Percentiles rank a stretch among this genome's conserved stretches.
Conservation (phyloP, 2,113 vertebrate species). For the Xenotilapia longispinis region DNA sequence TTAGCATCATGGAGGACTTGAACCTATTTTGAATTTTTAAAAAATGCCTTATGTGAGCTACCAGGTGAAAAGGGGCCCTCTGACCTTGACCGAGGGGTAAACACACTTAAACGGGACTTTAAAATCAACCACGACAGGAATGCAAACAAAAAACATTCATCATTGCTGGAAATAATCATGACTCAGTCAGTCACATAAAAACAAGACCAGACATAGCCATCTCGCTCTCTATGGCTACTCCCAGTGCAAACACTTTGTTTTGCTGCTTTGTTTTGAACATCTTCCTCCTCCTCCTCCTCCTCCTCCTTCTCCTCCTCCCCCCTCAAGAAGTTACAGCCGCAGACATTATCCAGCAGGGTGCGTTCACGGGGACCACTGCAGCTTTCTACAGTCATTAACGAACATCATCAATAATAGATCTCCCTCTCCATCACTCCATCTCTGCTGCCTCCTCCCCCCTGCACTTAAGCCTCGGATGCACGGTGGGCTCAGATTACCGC, state of each 20-base stretch:
- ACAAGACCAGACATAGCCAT: neutral
- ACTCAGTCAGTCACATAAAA: neutral
- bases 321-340: slow-evolving; percentile 14
- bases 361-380: slow-evolving; percentile 44
- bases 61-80: neutral
- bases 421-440: slow-evolving; percentile 59
- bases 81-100: neutral
- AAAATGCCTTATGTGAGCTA: neutral
- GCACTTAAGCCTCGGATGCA: slow-evolving; percentile 67
- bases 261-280: slow-evolving; percentile 26
- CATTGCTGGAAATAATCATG: neutral
- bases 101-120: neutral
- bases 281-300: neutral
- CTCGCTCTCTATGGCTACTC: neutral
- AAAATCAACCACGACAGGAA: neutral
- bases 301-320: neutral
- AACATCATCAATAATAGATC: slow-evolving; percentile 79
- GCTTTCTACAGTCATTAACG: slow-evolving; percentile 70
- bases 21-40: neutral
- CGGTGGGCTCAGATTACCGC: slow-evolving; percentile 65
- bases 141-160: neutral
- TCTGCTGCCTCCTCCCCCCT: slow-evolving; percentile 35
- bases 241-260: slow-evolving; percentile 6
- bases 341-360: slow-evolving; percentile 40
- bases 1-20: neutral